Percentiles rank a stretch among this genome's conserved stretches.
Evolutionary conservation across 2,113 vertebrate species (phyloP).

Genomic region (Equus quagga): DNA sequence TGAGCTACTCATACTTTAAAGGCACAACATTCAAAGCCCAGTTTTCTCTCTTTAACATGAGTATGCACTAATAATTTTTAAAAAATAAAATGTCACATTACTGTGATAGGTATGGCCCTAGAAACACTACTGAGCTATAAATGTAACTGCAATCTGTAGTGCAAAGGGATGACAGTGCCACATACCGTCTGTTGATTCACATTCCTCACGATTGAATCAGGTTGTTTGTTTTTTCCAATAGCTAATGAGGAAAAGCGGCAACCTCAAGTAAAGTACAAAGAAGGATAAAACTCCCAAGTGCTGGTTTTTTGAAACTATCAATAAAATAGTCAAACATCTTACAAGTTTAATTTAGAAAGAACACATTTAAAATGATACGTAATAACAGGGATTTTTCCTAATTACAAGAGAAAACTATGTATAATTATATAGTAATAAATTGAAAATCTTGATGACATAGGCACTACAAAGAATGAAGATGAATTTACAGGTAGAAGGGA

Average conservation of each 20-base stretch:
- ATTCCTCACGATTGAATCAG: accelerated
- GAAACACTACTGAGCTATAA: neutral
- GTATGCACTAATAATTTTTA: neutral
- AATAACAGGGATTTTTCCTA: neutral
- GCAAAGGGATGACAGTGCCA: neutral
- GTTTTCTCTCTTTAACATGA: too few relatives aligned
- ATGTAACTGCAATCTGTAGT: neutral
- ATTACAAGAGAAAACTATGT: neutral
- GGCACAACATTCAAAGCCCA: too few relatives aligned
- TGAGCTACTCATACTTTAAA: too few relatives aligned
- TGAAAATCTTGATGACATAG: neutral
- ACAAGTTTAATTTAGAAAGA: neutral
- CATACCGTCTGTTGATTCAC: neutral
- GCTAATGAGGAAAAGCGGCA: neutral
- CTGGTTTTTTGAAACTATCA: neutral
- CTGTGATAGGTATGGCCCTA: neutral
- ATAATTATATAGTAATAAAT: neutral
- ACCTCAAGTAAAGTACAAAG: neutral
- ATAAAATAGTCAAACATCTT: neutral
- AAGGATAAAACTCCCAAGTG: neutral
- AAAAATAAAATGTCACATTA: neutral
- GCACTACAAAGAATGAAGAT: neutral
- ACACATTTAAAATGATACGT: neutral
- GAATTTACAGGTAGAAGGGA: neutral
- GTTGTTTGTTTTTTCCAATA: neutral